Conservation (phyloP, 2,888 invertebrate species). For the Luffia ferchaultella region DNA sequence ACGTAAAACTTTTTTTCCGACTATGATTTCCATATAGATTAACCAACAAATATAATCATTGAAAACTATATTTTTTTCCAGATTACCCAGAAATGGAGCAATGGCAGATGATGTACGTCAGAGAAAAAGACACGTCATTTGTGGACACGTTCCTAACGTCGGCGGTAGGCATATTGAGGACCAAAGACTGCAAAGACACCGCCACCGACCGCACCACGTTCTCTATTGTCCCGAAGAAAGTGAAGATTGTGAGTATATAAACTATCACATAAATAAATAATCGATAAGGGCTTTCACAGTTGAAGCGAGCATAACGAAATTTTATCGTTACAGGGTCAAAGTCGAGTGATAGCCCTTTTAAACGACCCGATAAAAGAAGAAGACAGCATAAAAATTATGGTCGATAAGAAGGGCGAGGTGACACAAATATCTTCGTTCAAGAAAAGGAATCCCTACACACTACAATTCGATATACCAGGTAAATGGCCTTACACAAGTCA, state of each 20-base stretch:
- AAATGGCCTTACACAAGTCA: slow-evolving; percentile 16
- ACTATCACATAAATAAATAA: neutral
- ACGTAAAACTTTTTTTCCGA: slow-evolving; percentile 3
- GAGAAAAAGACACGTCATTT: slow-evolving; percentile 85
- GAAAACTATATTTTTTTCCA: too few species aligned
- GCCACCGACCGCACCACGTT: slow-evolving; percentile 71
- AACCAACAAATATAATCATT: too few species aligned
- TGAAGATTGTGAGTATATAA: slow-evolving; percentile 69
- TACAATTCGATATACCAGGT: slow-evolving; percentile 85
- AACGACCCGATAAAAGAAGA: slow-evolving; percentile 80
- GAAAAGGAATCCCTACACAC: slow-evolving; percentile 82
- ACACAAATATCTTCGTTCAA: slow-evolving; percentile 79
- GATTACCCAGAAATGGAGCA: slow-evolving; percentile 77
- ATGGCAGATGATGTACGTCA: slow-evolving; percentile 82
- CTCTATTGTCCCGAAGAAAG: slow-evolving; percentile 78
- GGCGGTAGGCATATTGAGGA: slow-evolving; percentile 79
- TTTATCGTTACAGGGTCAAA: slow-evolving; percentile 72
- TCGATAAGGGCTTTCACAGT: too few species aligned
- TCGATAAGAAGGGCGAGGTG: slow-evolving; percentile 83
- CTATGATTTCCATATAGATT: neutral
- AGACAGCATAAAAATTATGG: slow-evolving; percentile 78
- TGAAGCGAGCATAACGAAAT: too few species aligned
- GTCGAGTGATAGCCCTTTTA: slow-evolving; percentile 80
- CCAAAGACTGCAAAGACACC: slow-evolving; percentile 62
- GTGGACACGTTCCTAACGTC: slow-evolving; percentile 85